A percentile compares a stretch with the other conserved stretches of the same genome.
Evolutionary conservation across 1,140 invertebrate species (phyloP).

Genomic region (Maconellicoccus hirsutus): DNA sequence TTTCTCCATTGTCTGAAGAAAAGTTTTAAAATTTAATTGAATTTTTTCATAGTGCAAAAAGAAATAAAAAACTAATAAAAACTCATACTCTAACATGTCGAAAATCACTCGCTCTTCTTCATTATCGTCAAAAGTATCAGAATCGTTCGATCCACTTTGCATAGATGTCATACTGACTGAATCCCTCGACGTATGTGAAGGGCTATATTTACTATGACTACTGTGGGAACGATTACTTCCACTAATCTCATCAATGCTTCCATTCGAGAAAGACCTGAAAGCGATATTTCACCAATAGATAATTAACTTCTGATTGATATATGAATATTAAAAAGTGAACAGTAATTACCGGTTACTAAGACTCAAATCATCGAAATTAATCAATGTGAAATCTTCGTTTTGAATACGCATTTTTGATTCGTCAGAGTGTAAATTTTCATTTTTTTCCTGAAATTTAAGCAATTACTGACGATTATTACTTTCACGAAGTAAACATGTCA

Average conservation of each 20-base stretch:
- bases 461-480: too few species aligned
- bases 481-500: too few species aligned
- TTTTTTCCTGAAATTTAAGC: background rate
- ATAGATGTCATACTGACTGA: slow-evolving; percentile 25
- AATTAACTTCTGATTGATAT: background rate
- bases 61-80: slow-evolving; percentile 12
- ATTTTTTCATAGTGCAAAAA: background rate
- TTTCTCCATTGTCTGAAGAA: slow-evolving; percentile 30
- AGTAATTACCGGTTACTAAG: background rate
- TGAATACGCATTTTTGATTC: background rate
- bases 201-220: slow-evolving; percentile 11
- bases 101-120: slow-evolving; percentile 26
- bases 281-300: background rate
- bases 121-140: slow-evolving; percentile 22
- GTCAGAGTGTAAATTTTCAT: background rate
- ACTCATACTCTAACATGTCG: slow-evolving; percentile 28
- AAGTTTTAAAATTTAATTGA: slow-evolving; percentile 22
- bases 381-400: background rate
- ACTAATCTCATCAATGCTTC: slow-evolving; percentile 30
- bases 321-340: background rate
- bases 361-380: slow-evolving; percentile 14
- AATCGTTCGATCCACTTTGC: slow-evolving; percentile 24
- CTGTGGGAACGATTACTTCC: slow-evolving; percentile 24
- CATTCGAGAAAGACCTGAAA: slow-evolving; percentile 29
- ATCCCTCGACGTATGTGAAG: slow-evolving; percentile 23